Base-by-base conservation (phyloP, 2,888 invertebrate species). In the Drosophila gaucha region DNA sequence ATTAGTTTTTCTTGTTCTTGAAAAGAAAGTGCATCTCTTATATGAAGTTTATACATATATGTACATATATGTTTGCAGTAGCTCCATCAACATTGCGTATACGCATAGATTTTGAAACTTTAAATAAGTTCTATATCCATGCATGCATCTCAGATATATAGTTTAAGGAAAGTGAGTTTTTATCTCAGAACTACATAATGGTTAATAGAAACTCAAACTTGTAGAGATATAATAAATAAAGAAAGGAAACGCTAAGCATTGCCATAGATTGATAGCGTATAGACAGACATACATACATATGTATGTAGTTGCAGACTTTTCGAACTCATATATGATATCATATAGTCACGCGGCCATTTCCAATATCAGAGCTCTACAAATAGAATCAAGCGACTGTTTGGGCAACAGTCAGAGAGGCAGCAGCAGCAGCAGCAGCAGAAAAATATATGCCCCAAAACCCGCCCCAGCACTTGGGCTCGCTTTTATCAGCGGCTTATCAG, bases 401-500 rank as follows among this genome's bases (percentile, higher is more conserved):
- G 55, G 33, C 65, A 55, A 33, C 63, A 72, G 66, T 63, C 50
- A 43, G 18, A 46, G 57, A 16, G 26, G 16, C 16, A 44, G 20
- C 14, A 22, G 22, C 24, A 41, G 39, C 22, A 39, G 10, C 35
- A 36, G 2, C 10, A 36, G 18, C 10, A 35, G 14, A 33, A 14
- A 4, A 16, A 30, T 31, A 41, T 28, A 50, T 54, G 49, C 33
- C 76, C 72, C 76, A 70, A 69, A 72, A 73, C 51, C 49, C 51
- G 64, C 76, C 55, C 47, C 72, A 70, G 24, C 38, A 64, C 70
- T 64, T 54, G 58, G 75, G 75, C 70, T 63, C 54, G 59, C 64
- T 78, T 75, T 84, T 84, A 84, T 84, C 84, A 84, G 86, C 68
- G 86, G 84, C 84, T 84, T 84, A 84, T 84, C 84, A 84, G 84